These are phyloP conservation scores for Anthrax anthrax DNA, from an alignment of 2,888 invertebrate species.

Conservation along the genomic window DNA sequence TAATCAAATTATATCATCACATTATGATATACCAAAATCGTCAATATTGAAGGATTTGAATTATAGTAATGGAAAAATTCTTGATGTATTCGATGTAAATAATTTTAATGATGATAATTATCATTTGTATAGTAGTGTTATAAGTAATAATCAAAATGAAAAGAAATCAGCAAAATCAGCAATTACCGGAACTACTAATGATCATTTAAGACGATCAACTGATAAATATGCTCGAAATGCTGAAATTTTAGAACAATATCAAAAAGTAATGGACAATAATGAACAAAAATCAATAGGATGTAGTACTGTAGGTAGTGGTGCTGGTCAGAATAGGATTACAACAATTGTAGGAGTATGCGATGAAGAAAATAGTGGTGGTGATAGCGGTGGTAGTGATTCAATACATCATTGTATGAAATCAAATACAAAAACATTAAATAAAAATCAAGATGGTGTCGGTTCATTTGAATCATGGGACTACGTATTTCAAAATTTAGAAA, in stretches of 20 bases:
- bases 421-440: slow-evolving; percentile 25
- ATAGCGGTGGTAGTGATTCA: neutral
- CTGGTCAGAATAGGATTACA: slow-evolving; percentile 1
- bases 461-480: slow-evolving; percentile 67
- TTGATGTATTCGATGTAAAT: slow-evolving; percentile 11
- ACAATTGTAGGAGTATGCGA: slow-evolving; percentile 1
- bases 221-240: slow-evolving; percentile 20
- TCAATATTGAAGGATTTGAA: slow-evolving; percentile 9
- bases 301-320: neutral
- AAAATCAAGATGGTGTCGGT: slow-evolving; percentile 50
- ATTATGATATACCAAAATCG: slow-evolving; percentile 5
- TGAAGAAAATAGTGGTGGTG: neutral
- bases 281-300: neutral
- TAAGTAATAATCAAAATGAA: neutral
- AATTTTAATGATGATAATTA: slow-evolving; percentile 20
- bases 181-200: neutral
- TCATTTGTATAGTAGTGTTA: neutral
- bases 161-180: neutral
- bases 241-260: slow-evolving; percentile 18
- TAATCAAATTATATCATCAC: neutral
- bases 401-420: neutral
- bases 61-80: slow-evolving; percentile 9
- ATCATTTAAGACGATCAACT: slow-evolving; percentile 12
- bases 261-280: slow-evolving; percentile 17
- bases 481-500: slow-evolving; percentile 61